phyloP scores from a whole-genome alignment of 2,888 invertebrate species.

The Metopia argyrocephala region DNA sequence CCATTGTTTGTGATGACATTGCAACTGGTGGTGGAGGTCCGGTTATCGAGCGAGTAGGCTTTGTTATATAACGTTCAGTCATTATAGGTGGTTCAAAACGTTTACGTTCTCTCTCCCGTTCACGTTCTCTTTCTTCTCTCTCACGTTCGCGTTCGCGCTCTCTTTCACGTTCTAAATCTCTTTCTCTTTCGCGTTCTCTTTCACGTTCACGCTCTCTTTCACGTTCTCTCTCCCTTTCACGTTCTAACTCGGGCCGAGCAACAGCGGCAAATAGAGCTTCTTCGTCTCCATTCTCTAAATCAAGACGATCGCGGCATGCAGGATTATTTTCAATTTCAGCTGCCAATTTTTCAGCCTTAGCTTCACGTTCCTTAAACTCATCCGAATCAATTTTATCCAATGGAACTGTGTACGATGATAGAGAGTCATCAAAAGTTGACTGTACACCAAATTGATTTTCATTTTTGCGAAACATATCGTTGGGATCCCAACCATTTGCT shows the following conservation, averaged over 20 bases:
- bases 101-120: constrained; percentile 64
- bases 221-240: constrained; percentile 68
- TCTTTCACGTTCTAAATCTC: constrained; percentile 68
- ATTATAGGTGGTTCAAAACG: constrained; percentile 71
- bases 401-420: constrained; percentile 94
- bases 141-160: constrained; percentile 70
- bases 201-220: constrained; percentile 69
- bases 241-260: constrained; percentile 80
- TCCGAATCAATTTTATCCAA: constrained; percentile 91
- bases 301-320: constrained; percentile 88
- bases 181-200: constrained; percentile 67
- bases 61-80: constrained; percentile 75
- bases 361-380: constrained; percentile 84
- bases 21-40: constrained; percentile 73
- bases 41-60: constrained; percentile 73
- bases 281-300: constrained; percentile 95
- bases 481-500: constrained; percentile 96
- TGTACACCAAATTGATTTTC: constrained; percentile 94
- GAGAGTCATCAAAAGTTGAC: constrained; percentile 93
- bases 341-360: constrained; percentile 92
- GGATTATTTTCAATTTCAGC: constrained; percentile 94
- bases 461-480: constrained; percentile 97
- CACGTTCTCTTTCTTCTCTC: constrained; percentile 46
- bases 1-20: constrained; percentile 70
- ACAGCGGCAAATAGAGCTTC: constrained; percentile 94